Evolutionary conservation across 2,113 vertebrate species (phyloP), one percentile per base, ranked within the genome.

Genomic region (Pangasianodon hypophthalmus): DNA sequence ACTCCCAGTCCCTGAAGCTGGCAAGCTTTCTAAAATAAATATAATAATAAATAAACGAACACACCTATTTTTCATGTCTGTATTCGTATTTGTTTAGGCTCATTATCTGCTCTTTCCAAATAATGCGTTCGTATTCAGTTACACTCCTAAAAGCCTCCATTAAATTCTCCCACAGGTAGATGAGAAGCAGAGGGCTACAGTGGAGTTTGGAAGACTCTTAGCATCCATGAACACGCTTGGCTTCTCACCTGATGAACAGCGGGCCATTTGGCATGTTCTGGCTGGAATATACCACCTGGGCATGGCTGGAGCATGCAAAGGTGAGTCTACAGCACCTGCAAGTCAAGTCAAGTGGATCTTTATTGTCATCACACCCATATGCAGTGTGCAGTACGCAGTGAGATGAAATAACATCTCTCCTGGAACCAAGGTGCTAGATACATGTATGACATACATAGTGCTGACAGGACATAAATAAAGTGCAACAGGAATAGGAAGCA

Each of bases 221-320:
- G 92, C 92, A 0, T 97, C 98, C 95, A 97, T 99, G 98, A 96
- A 95, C 92, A 96, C 88, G 0, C 94, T 99, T 94, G 96, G 96
- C 86, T 95, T 99, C 95, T 93, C 91, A 0, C 60, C 90, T 0
- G 89, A 95, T 0, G 98, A 99, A 94, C 98, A 97, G 95, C 93
- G 62, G 0, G 97, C 97, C 0, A 87, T 98, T 69, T 99, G 98
- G 98, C 96, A 96, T 0, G 90, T 99, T 77, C 88, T 99, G 93
- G 98, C 98, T 0, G 96, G 94, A 37, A 98, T 99, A 89, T 98
- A 97, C 93, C 98, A 99, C 93, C 96, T 99, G 41, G 98, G 98
- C 18, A 97, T 93, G 0, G 98, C 98, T 0, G 98, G 98, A 0
- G 96, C 96, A 21, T 98, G 98, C 84, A 98, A 95, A 99, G 98